A percentile compares a stretch with the other conserved stretches of the same genome.
Evolutionary conservation across 2,888 invertebrate genomes (phyloP).

Genomic region (Taphrorychus bicolor): DNA sequence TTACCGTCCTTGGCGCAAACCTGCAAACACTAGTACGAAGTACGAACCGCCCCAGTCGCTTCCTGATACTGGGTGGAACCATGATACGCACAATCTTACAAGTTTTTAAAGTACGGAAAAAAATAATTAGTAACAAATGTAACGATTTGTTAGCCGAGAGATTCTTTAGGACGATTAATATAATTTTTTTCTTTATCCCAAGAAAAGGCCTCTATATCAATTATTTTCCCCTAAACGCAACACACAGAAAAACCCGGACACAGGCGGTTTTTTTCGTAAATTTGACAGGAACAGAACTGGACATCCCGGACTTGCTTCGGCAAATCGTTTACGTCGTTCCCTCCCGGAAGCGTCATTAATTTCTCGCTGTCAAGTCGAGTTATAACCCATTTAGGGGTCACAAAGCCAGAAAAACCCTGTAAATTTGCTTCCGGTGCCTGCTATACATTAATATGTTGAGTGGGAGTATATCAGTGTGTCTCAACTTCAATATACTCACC

Average conservation of each 20-base stretch:
- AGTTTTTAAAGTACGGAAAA: too few species aligned
- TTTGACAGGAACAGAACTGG: slow-evolving; percentile 11
- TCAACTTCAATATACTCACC: too few species aligned
- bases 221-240: background rate
- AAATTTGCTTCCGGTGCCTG: slow-evolving; percentile 3
- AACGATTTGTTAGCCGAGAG: background rate
- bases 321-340: slow-evolving; percentile 8
- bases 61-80: too few species aligned
- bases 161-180: background rate
- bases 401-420: slow-evolving; percentile 7
- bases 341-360: background rate
- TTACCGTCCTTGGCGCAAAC: too few species aligned
- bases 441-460: too few species aligned
- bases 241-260: background rate
- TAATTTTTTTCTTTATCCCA: background rate
- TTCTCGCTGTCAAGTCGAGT: slow-evolving; percentile 1
- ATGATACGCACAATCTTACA: too few species aligned
- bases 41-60: too few species aligned
- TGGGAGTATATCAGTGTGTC: too few species aligned
- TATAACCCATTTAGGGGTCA: slow-evolving; percentile 6
- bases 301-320: slow-evolving; percentile 1
- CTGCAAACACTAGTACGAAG: too few species aligned
- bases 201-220: background rate
- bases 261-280: background rate
- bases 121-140: background rate